Base-by-base conservation (phyloP, 2,113 vertebrate species). In the Heliornis fulica region DNA sequence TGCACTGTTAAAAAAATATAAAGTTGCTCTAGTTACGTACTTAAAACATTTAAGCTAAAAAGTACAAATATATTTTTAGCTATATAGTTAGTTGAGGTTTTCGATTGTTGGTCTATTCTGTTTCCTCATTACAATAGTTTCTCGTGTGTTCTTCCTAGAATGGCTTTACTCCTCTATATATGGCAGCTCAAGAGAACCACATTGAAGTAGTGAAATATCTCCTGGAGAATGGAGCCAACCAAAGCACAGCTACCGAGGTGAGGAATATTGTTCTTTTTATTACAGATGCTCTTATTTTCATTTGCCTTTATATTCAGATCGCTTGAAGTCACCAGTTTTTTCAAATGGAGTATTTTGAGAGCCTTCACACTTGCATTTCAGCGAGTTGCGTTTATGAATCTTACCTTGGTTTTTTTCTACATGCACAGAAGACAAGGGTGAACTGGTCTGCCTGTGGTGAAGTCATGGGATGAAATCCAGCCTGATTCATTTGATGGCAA, bases 131-230 rank as follows among this genome's bases (percentile, higher is more conserved):
- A 51, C 25, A 19, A 1, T 56, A 0, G 83, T 86, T 43, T 78
- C 32, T 94, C 6, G 26, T 79, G 38, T 84, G 31, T 81, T 23
- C 53, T 57, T n/a, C 81, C 40, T 78, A 99, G 99, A 99, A 99
- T 98, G 99, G 99, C 87, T 99, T 99, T 95, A 99, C 99, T 84
- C 99, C 99, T 25, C 97, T 99, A 60, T 99, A 99, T 92, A 99
- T 99, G 99, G 99, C 99, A 21, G 98, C 99, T 78, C 99, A 99
- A 97, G 99, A 99, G 97, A 99, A 99, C 95, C 99, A 99, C 95
- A 97, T 99, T 43, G 99, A 99, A 41, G 99, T 99, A 89, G 99
- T 99, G 36, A 98, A 99, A 31, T 99, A 99, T 91, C 98, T 99
- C 57, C 97, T 99, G 91, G 99, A 99, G 96, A 99, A 99, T 36